phyloP scores from a whole-genome alignment of 2,797 vertebrate genomes.

The Todus mexicanus region DNA sequence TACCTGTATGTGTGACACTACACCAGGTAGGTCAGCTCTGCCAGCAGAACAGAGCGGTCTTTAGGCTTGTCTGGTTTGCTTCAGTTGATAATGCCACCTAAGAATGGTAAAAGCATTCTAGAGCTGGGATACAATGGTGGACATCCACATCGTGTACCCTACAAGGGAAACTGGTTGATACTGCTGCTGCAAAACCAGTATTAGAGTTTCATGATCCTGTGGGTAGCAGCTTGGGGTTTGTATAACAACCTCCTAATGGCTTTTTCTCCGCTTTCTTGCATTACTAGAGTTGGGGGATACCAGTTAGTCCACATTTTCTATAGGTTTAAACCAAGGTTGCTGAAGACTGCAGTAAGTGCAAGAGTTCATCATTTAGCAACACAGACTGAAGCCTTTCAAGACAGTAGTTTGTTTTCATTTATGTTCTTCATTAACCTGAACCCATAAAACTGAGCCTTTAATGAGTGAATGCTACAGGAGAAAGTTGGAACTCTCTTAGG shows the following conservation, averaged over 20 bases:
- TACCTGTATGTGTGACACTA: neutral
- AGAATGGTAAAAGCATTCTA: neutral
- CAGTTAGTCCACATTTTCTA: neutral
- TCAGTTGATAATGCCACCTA: neutral
- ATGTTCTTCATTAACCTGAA: neutral
- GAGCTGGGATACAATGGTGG: neutral
- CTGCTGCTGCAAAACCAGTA: neutral
- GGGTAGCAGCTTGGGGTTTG: neutral
- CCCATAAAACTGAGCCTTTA: neutral
- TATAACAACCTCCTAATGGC: neutral
- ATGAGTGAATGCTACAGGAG: neutral
- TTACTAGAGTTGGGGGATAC: neutral
- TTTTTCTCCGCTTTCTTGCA: neutral
- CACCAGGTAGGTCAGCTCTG: neutral
- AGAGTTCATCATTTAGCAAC: neutral
- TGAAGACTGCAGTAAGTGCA: neutral
- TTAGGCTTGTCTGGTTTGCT: neutral
- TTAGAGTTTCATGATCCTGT: neutral
- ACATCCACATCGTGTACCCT: fast-evolving
- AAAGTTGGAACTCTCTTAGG: neutral
- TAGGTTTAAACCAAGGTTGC: neutral
- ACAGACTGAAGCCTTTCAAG: neutral
- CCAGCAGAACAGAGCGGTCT: neutral
- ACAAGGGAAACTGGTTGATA: neutral
- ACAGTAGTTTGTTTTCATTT: neutral